These are phyloP conservation scores for Brachynemurus nebulosus DNA, from an alignment of 2,888 invertebrate genomes.

Conservation along the genomic window DNA sequence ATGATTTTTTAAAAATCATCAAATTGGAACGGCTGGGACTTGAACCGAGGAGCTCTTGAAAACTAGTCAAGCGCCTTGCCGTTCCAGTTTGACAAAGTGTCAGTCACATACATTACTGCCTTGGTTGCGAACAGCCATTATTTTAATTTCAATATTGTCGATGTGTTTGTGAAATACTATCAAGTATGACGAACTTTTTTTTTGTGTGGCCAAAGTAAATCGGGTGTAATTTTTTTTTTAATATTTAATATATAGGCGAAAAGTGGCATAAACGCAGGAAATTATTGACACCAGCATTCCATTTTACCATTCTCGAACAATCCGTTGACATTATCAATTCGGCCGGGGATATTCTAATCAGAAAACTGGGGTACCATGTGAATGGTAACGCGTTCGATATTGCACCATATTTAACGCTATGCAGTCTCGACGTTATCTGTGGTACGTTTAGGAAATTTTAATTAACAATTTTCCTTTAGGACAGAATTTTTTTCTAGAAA, in stretches of 20 bases:
- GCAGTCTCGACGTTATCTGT: constrained; percentile 46
- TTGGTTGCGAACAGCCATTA: too few species aligned
- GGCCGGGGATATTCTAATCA: constrained; percentile 41
- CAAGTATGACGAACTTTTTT: too few species aligned
- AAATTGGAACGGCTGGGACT: too few species aligned
- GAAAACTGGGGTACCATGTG: constrained; percentile 33
- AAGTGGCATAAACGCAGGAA: constrained; percentile 55
- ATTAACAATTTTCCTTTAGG: not conserved
- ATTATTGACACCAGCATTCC: constrained; percentile 64
- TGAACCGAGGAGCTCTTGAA: too few species aligned
- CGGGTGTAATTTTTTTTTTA: too few species aligned
- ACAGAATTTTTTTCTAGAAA: constrained; percentile 35
- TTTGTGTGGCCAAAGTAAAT: too few species aligned
- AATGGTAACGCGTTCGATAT: constrained; percentile 38
- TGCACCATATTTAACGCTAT: constrained; percentile 44
- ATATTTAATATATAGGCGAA: constrained; percentile 24
- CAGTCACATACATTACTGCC: too few species aligned
- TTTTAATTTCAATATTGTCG: too few species aligned
- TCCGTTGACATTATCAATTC: constrained; percentile 56
- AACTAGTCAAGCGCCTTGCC: too few species aligned
- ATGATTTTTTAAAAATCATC: too few species aligned
- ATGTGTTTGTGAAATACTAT: too few species aligned
- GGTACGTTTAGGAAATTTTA: constrained; percentile 31
- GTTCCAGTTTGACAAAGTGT: too few species aligned
- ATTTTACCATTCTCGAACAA: constrained; percentile 60